Conservation (phyloP, 2,797 vertebrate genomes). For the Poecile montanus region DNA sequence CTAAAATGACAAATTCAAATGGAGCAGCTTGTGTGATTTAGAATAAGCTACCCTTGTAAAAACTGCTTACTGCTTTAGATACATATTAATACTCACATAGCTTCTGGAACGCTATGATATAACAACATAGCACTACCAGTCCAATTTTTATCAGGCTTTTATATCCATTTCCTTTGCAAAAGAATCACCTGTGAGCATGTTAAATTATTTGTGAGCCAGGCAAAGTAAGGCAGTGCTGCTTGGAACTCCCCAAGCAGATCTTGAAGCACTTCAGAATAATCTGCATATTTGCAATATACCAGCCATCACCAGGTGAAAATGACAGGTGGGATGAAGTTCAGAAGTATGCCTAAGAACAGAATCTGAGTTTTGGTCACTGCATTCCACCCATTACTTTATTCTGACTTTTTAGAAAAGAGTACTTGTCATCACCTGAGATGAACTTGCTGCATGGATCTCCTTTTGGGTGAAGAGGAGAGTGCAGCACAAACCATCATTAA, state of each 20-base stretch:
- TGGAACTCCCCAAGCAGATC: neutral
- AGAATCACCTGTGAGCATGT: neutral
- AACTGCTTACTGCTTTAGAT: neutral
- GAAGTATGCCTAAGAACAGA: neutral
- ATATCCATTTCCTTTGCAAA: neutral
- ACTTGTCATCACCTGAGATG: neutral
- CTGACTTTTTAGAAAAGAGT: neutral
- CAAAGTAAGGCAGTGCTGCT: neutral
- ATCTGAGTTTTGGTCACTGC: neutral
- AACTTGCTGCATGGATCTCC: neutral
- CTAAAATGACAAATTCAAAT: neutral
- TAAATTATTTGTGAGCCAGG: neutral
- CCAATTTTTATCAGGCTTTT: neutral
- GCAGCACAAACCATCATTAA: neutral
- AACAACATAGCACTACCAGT: neutral
- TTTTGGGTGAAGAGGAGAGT: neutral
- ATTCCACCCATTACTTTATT: neutral
- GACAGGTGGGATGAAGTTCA: neutral
- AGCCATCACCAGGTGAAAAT: neutral
- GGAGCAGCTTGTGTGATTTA: neutral
- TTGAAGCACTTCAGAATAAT: neutral
- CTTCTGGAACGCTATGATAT: neutral
- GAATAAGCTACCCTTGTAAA: neutral
- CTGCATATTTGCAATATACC: neutral
- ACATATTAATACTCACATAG: neutral